Percentiles rank a stretch among this genome's conserved stretches.
Conservation (phyloP, 2,888 invertebrate genomes). For the Megalurothrips usitatus region DNA sequence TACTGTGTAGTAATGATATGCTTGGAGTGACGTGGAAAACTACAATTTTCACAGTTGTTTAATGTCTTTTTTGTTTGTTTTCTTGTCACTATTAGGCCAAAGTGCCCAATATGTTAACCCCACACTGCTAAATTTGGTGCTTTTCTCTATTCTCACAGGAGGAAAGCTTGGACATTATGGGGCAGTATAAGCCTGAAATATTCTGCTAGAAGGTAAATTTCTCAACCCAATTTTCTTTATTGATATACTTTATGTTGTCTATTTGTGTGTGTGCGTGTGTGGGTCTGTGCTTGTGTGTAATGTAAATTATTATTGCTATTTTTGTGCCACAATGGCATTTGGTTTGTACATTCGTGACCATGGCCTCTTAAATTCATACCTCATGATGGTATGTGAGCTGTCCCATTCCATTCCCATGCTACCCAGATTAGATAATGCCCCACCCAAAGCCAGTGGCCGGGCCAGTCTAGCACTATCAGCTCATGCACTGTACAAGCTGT, state of each 20-base stretch:
- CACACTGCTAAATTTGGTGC: conserved; percentile 46
- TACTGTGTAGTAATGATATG: no score
- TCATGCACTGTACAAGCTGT: neutral
- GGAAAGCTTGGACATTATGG: conserved; percentile 70
- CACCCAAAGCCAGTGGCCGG: neutral
- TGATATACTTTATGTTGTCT: neutral
- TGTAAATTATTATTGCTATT: neutral
- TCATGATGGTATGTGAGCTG: no score
- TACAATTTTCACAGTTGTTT: no score
- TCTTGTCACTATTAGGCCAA: conserved; percentile 36
- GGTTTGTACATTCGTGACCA: no score
- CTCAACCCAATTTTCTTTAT: conserved; percentile 35
- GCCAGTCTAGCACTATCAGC: neutral
- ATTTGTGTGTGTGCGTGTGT: conserved; percentile 36
- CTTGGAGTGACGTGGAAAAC: no score
- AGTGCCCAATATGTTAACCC: conserved; percentile 43
- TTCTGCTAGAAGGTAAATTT: conserved; percentile 66
- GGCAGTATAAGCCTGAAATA: conserved; percentile 75
- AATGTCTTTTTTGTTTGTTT: no score
- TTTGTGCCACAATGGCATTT: no score
- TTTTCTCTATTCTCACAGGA: conserved; percentile 59
- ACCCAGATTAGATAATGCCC: conserved; percentile 11
- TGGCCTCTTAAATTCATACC: no score
- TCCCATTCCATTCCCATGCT: no score
- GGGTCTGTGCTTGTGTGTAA: conserved; percentile 34